Base-by-base conservation (phyloP, 1,140 invertebrate genomes). In the Drosophila melanica region DNA sequence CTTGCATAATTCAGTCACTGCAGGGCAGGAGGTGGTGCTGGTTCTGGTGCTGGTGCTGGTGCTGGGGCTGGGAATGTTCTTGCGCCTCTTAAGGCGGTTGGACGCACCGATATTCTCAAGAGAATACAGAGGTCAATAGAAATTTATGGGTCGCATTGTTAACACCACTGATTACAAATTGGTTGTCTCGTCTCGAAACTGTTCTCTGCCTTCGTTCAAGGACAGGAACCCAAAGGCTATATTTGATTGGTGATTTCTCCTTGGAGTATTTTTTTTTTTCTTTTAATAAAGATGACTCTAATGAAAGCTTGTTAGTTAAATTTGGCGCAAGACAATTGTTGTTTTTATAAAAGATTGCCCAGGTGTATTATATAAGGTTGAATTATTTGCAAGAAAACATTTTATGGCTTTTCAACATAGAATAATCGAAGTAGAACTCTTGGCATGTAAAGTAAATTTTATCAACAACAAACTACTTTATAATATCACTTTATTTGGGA, bases 91-190 rank as follows among this genome's bases (percentile, higher is more conserved):
- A 5, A 54, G 58, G 5, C 27, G n/a, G 18, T 33, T 23, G 41
- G 39, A 54, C 33, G 14, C 39, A 18, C 41, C 33, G 35, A 39
- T 37, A 62, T 44, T 69, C 50, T 67, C 42, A 39, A 54, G 82
- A 72, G 84, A 53, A 50, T 60, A 75, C 55, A 65, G 84, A 80
- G 85, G 84, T 89, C 84, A 89, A 89, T 84, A 80, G 55, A 80
- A 89, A 89, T 89, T 89, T 77, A 89, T 84, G 84, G 63, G 39
- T 80, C 60, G 60, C 77, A 70, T 84, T 89, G 77, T 89, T 89
- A 84, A 84, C 85, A 81, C 84, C 79, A 77, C 85, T 89, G 84
- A 89, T 90, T 89, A 89, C 84, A 89, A 89, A 89, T 89, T 89
- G 78, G 60, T 76, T 72, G 67, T 66, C 53, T 75, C 51, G 68